Evolutionary conservation across 2,888 invertebrate genomes (phyloP), one percentile per base, ranked within the genome.

Genomic region (Sinelater perroti): DNA sequence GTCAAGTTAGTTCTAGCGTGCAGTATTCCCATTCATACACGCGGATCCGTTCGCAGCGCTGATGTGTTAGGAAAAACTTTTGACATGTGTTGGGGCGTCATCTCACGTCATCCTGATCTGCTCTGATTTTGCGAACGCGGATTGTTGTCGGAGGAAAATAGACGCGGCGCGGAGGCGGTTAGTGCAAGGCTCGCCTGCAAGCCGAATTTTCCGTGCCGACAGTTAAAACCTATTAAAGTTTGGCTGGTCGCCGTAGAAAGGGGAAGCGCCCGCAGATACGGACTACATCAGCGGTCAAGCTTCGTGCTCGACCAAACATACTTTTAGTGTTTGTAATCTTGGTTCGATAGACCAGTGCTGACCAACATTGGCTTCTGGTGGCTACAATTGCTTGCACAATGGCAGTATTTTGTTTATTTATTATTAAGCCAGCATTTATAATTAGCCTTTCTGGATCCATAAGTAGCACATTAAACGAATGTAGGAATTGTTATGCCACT

Each of bases 271-370:
- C 67, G 67, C 66, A 54, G 46, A 54, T 46, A 54, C 31, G 46
- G 54, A 40, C 54, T 38, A 54, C 47, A 47, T 54, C 68, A 62
- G 67, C 65, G 61, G 60, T 58, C 60, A 61, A 66, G 68, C 69
- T 72, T 70, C 68, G 68, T 67, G 71, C 70, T 71, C 67, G 70
- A 68, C 63, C 67, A 68, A 66, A 68, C 71, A 59, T 72, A 71
- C 71, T 72, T 72, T 72, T 71, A 69, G 67, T 57, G 68, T 68
- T 65, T 68, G 67, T 67, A 66, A 72, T 70, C 71, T 67, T 67
- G 64, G 65, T 71, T 71, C 70, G 66, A 68, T 66, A 54, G 31
- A 33, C 24, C 71, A 69, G 72, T 55, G 60, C 60, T 63, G 31
- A 53, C 56, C 24, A 40, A 40, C 6, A 21, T 20, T 36, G 17